These are phyloP conservation scores for Sitta europaea DNA, from an alignment of 2,113 vertebrate species.

Conservation along the genomic window DNA sequence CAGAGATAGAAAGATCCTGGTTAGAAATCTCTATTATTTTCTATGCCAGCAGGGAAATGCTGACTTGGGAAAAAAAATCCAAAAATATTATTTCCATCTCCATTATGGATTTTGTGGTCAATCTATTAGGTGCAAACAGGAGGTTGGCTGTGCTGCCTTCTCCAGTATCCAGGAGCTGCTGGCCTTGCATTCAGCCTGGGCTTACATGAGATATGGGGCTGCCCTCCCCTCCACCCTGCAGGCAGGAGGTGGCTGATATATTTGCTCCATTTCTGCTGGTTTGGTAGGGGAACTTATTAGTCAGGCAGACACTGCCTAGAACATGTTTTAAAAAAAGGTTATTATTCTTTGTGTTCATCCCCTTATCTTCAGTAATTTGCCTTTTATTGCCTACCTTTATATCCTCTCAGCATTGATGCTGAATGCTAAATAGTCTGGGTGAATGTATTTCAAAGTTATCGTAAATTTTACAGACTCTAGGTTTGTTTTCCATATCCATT, in stretches of 20 bases:
- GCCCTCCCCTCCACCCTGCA: not conserved
- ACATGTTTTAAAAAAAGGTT: not conserved
- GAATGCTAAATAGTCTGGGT: not conserved
- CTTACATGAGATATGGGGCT: rapidly evolving
- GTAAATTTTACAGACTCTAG: not conserved
- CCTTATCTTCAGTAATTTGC: not conserved
- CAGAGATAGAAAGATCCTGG: not conserved
- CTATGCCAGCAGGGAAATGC: no score
- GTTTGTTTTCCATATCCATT: not conserved
- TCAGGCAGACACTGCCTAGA: not conserved
- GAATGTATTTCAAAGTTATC: not conserved
- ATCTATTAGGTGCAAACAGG: rapidly evolving
- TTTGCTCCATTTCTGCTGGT: not conserved
- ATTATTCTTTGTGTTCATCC: not conserved
- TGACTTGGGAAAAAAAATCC: not conserved
- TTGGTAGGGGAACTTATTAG: not conserved
- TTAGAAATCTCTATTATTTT: not conserved
- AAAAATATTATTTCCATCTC: not conserved
- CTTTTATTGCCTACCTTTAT: not conserved
- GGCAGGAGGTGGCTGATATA: rapidly evolving
- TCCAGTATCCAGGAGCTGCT: not conserved
- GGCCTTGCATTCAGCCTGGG: not conserved
- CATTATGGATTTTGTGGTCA: not conserved
- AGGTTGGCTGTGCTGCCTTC: not conserved
- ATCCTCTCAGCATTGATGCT: not conserved